Base-by-base conservation (phyloP, 1,140 invertebrate species). In the Paramacrobiotus metropolitanus region DNA sequence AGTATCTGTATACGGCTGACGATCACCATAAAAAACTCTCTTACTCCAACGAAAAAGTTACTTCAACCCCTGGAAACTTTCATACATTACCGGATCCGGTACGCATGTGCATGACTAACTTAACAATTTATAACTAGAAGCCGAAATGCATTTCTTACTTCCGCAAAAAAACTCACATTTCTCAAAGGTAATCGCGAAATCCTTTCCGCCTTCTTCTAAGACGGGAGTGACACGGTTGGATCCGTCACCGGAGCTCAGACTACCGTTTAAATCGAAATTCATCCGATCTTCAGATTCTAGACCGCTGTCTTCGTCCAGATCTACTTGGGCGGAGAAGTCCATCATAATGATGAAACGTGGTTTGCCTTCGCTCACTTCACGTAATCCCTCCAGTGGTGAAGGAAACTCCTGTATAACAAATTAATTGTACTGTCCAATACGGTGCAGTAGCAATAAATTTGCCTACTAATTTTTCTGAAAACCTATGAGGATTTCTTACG, bases 201-300 rank as follows among this genome's bases (percentile, higher is more conserved):
- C 48, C 48, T 24, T 15, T 24, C 15, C 4, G 48, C 28, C 48
- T 9, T 55, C 48, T 28, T 55, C 48, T 24, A 55, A 24, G 15
- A 55, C 48, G 28, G 48, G 48, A 9, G 48, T 55, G 4, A 24
- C 48, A 15, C 48, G 48, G 48, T 15, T 20, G 4, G 48, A 55
- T 55, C 48, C 48, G 15, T 55, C 48, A 4, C 48, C 48, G 48
- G 48, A 55, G 24, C 48, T 55, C 48, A 55, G 28, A 28, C 48
- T 55, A 9, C 15, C 48, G 24, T 24, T 24, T 4, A 24, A 55
- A 24, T 24, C 28, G 48, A 20, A 55, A 4, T 20, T 15, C 15
- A 55, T 55, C 48, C 28, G 15, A 24, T 55, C 48, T 4, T 55
- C 48, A 15, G 48, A 55, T 4, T 55, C 48, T 15, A 9, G 28